These are phyloP conservation scores for Nibea coibor DNA, from an alignment of 2,113 vertebrate genomes.

Conservation along the genomic window DNA sequence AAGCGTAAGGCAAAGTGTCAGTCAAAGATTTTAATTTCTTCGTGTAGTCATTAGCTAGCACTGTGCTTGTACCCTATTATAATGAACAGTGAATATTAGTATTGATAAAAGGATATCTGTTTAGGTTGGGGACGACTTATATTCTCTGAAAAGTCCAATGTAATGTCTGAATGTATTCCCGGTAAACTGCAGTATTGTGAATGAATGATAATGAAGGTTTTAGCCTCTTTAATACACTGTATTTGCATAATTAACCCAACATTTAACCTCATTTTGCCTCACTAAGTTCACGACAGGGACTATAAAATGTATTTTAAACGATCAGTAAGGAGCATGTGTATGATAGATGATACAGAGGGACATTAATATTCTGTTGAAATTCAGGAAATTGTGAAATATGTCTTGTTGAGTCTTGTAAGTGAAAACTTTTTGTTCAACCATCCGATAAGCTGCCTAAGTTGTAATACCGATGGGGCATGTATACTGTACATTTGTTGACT, in stretches of 20 bases:
- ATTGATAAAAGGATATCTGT: neutral
- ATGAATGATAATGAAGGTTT: neutral
- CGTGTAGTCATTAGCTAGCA: neutral
- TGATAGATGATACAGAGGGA: neutral
- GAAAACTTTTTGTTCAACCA: neutral
- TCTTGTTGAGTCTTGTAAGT: neutral
- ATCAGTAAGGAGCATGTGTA: neutral
- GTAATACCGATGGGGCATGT: neutral
- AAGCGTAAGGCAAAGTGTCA: neutral
- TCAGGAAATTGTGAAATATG: neutral
- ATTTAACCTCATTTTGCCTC: conserved; percentile 41
- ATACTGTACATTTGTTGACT: conserved; percentile 2
- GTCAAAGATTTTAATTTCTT: conserved; percentile 7
- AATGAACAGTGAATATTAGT: conserved; percentile 2
- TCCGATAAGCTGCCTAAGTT: conserved; percentile 6
- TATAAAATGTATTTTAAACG: conserved; percentile 1
- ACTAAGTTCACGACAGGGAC: conserved; percentile 2
- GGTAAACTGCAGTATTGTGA: neutral
- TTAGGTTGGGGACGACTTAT: neutral
- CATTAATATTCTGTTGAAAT: conserved; percentile 18
- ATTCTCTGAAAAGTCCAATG: neutral
- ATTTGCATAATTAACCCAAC: conserved; percentile 24
- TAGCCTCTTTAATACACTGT: neutral
- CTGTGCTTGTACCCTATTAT: conserved; percentile 5
- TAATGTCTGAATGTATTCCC: conserved; percentile 25